These are phyloP conservation scores for Carassius carassius DNA, from an alignment of 2,113 vertebrate genomes.

Conservation along the genomic window DNA sequence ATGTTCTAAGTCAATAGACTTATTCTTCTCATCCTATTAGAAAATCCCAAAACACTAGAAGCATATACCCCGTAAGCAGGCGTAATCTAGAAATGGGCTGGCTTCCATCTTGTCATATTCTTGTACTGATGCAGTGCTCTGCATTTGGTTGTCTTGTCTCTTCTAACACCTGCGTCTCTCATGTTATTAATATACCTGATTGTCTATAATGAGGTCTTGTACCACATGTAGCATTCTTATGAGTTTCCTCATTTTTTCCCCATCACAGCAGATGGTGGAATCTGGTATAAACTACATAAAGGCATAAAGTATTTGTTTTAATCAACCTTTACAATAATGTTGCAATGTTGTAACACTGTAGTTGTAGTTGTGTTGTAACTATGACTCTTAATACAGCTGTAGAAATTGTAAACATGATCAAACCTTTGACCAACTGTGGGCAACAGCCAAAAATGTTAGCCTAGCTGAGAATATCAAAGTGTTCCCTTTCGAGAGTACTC, in stretches of 20 bases:
- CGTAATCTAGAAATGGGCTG: not conserved
- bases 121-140: not conserved
- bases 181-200: not conserved
- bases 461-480: too few relatives aligned
- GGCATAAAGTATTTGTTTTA: not conserved
- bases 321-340: not conserved
- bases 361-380: too few relatives aligned
- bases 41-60: not conserved
- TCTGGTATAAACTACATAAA: not conserved
- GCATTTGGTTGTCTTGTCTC: not conserved
- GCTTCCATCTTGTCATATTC: not conserved
- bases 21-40: not conserved
- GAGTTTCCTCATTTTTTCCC: not conserved
- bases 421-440: not conserved
- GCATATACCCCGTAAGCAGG: not conserved
- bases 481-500: too few relatives aligned
- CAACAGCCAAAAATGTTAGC: not conserved
- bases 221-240: not conserved
- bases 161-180: not conserved
- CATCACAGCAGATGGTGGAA: not conserved
- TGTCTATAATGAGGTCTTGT: not conserved
- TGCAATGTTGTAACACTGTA: not conserved
- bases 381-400: not conserved
- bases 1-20: not conserved
- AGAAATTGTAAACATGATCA: not conserved